These are phyloP conservation scores for Lithobates pipiens DNA, from an alignment of 2,797 vertebrate genomes.

Conservation along the genomic window DNA sequence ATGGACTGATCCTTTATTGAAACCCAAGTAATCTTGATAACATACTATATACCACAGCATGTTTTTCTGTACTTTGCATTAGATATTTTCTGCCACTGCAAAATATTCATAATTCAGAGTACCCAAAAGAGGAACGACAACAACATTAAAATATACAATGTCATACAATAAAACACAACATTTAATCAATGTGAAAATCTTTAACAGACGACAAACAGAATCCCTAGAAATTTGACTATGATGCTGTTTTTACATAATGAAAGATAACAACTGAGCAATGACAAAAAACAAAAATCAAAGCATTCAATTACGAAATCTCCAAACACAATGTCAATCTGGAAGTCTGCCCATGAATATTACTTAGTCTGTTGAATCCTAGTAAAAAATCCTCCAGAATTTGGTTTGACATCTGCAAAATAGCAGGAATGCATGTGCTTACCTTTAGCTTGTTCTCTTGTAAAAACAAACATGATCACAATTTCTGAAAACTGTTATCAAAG, in stretches of 20 bases:
- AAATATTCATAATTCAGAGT: too few species aligned
- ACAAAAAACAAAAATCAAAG: neutral
- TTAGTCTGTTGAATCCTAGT: neutral
- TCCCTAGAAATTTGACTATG: too few species aligned
- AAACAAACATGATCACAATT: conserved; percentile 34
- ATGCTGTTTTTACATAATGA: neutral
- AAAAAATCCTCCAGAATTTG: neutral
- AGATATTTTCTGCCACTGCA: too few species aligned
- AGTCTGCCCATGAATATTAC: neutral
- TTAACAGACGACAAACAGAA: too few species aligned
- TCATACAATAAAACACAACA: neutral
- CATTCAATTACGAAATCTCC: neutral
- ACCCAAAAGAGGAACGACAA: too few species aligned
- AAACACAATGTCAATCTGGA: neutral
- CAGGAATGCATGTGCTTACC: conserved; percentile 36
- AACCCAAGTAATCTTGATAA: too few species aligned
- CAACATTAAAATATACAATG: neutral
- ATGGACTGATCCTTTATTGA: too few species aligned
- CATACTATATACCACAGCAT: too few species aligned
- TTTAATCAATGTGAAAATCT: neutral
- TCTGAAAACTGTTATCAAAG: conserved; percentile 50
- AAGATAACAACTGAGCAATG: neutral
- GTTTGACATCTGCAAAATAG: neutral
- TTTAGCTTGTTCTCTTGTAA: conserved; percentile 23
- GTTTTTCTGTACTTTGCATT: too few species aligned